Evolutionary conservation across 2,113 vertebrate genomes (phyloP), one percentile per base, ranked within the genome.

Genomic region (Gila orcuttii): DNA sequence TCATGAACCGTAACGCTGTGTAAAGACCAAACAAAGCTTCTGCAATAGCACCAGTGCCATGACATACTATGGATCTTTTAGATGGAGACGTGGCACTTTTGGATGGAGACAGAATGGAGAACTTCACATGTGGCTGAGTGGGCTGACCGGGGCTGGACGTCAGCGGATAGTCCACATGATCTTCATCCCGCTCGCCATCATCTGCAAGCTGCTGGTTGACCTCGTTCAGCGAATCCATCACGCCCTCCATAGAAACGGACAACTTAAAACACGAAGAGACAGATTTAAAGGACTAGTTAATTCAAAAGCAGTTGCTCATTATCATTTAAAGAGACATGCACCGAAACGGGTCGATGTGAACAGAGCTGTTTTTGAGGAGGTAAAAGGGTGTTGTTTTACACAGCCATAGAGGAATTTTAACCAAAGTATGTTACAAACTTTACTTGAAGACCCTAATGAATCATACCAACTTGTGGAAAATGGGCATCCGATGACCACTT

Each of bases 161-260:
- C 13, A 82, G 23, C 3, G 90, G 93, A 79, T 76, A 81, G 5
- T 47, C 60, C 9, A 86, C 79, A 1, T 92, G 87, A 36, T 93
- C 90, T 79, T 91, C 91, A 90, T 93, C 91, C 87, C 85, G 92
- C 76, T 97, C 96, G 62, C 80, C 94, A 55, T 88, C 94, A 52
- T 97, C 96, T 0, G 95, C 95, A 21, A 99, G 96, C 76, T 97
- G 96, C 88, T 98, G 96, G 90, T 96, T 96, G 83, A 99, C 96
- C 57, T 96, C 93, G 62, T 96, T 96, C 50, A 99, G 93, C 91
- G 97, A 95, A 86, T 99, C 97, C 85, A 96, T 94, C 69, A 99
- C 94, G 74, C 96, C 96, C 89, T 98, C 97, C 91, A 98, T 88
- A 12, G 97, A 94, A 71, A 98, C 96, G 1, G 98, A 97, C 80